phyloP scores from a whole-genome alignment of 2,113 vertebrate genomes.

The Anguilla rostrata region DNA sequence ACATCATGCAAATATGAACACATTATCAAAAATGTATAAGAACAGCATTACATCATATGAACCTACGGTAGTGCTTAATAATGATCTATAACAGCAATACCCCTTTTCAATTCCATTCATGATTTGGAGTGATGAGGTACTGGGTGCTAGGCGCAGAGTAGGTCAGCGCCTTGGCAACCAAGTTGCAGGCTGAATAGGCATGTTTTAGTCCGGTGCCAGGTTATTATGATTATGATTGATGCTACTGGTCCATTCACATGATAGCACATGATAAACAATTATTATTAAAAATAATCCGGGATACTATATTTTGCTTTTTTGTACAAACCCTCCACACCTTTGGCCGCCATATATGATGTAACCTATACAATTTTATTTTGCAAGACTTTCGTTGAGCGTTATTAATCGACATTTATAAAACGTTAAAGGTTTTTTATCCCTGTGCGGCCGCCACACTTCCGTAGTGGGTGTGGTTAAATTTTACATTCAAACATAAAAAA shows the following conservation, averaged over 20 bases:
- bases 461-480: constrained; percentile 26
- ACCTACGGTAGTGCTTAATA: neutral
- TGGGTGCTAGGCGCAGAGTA: neutral
- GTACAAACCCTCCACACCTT: neutral
- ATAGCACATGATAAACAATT: neutral
- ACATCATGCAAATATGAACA: neutral
- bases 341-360: neutral
- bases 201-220: too few relatives aligned
- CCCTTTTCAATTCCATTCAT: neutral
- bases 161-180: too few relatives aligned
- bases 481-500: constrained; percentile 25
- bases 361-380: neutral
- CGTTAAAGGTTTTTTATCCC: constrained; percentile 2
- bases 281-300: neutral
- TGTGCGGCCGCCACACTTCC: constrained; percentile 31
- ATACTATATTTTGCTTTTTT: neutral
- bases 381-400: neutral
- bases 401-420: neutral
- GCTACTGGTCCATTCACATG: neutral
- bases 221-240: too few relatives aligned
- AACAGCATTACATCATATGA: neutral
- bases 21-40: neutral
- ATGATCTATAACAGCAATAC: neutral
- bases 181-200: too few relatives aligned
- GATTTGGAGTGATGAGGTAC: neutral